Conservation (phyloP, 2,888 invertebrate species). For the Machimus atricapillus region DNA sequence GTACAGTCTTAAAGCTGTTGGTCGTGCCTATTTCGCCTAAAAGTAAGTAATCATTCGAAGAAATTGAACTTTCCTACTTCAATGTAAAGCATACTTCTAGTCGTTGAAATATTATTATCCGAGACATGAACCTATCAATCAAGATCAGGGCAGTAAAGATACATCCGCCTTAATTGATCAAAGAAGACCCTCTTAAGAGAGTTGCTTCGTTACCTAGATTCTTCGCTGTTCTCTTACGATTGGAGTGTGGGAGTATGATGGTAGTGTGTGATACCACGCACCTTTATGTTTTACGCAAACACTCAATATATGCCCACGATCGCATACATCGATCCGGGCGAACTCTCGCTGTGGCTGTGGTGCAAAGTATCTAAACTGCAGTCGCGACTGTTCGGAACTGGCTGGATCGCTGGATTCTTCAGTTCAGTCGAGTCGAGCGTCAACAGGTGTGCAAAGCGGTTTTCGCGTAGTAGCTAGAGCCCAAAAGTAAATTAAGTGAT, state of each 20-base stretch:
- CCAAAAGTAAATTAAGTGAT: neutral
- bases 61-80: neutral
- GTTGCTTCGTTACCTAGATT: neutral
- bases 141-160: neutral
- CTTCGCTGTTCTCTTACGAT: neutral
- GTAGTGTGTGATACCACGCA: neutral
- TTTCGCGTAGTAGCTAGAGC: neutral
- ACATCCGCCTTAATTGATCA: neutral
- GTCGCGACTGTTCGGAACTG: neutral
- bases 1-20: neutral
- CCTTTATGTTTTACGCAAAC: neutral
- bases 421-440: slow-evolving; percentile 28
- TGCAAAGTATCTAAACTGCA: neutral
- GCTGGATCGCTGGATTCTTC: neutral
- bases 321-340: neutral
- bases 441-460: slow-evolving; percentile 34
- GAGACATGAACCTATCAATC: neutral
- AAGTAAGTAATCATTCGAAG: neutral
- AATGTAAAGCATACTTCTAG: neutral
- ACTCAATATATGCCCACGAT: neutral
- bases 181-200: neutral
- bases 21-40: neutral
- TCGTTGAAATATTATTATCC: neutral
- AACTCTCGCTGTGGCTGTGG: neutral
- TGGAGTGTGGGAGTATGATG: neutral